Evolutionary conservation across 2,888 invertebrate genomes (phyloP).

Genomic region (Athalia rosae): DNA sequence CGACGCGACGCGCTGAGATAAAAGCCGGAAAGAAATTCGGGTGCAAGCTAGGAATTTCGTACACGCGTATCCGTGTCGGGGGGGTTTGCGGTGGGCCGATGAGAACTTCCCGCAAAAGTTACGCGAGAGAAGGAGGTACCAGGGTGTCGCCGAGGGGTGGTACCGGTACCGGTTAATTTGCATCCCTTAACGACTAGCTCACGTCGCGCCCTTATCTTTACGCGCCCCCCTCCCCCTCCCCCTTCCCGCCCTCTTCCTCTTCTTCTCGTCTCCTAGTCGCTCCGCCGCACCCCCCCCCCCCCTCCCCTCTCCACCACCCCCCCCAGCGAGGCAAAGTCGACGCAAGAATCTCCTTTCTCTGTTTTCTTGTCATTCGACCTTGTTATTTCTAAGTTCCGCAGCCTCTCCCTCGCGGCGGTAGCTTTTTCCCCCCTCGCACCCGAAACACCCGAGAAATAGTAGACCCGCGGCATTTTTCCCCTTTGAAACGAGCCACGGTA

Average conservation of each 20-base stretch:
- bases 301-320: constrained; percentile 41
- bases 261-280: constrained; percentile 4
- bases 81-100: not conserved
- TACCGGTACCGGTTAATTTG: constrained; percentile 60
- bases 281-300: too few species aligned
- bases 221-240: constrained; percentile 15
- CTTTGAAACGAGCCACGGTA: constrained; percentile 40
- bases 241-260: constrained; percentile 34
- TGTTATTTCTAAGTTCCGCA: constrained; percentile 62
- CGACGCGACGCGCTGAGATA: too few species aligned
- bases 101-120: constrained; percentile 23
- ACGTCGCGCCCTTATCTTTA: constrained; percentile 68
- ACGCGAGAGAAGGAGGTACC: not conserved
- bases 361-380: constrained; percentile 64
- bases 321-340: too few species aligned
- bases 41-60: too few species aligned
- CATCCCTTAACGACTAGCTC: constrained; percentile 72
- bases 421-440: constrained; percentile 11
- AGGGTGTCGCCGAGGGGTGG: constrained; percentile 3
- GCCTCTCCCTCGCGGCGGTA: constrained; percentile 30
- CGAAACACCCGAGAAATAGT: constrained; percentile 21
- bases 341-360: constrained; percentile 53
- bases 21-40: too few species aligned
- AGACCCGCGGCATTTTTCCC: constrained; percentile 37
- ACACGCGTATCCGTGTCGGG: too few species aligned